Evolutionary conservation across 2,888 invertebrate species (phyloP).

Genomic region (Idaea dimidiata): DNA sequence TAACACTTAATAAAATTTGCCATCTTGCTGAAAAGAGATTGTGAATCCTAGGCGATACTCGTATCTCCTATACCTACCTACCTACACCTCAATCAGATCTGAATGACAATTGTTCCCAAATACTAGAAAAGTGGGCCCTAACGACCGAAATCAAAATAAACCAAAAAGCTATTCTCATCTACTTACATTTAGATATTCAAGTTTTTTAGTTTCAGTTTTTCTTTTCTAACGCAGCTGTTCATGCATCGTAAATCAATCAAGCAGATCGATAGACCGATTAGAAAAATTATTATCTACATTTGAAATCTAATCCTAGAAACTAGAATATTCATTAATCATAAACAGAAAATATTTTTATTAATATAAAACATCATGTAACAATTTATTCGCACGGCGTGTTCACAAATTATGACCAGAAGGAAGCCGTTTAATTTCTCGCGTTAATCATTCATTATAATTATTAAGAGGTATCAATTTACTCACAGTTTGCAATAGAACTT

Average conservation of each 20-base stretch:
- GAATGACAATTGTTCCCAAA: too few relatives aligned
- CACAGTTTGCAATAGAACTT: background rate
- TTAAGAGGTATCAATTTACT: background rate
- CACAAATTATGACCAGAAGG: background rate
- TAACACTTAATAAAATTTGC: too few relatives aligned
- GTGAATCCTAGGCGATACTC: too few relatives aligned
- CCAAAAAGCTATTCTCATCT: background rate
- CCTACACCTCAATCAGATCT: too few relatives aligned
- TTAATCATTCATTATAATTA: background rate
- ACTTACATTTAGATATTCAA: background rate
- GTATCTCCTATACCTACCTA: too few relatives aligned
- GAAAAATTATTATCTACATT: background rate
- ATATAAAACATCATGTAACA: slow-evolving; percentile 1
- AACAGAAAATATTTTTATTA: background rate
- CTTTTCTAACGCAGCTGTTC: background rate
- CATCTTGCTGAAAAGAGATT: too few relatives aligned
- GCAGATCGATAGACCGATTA: background rate
- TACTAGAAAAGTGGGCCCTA: too few relatives aligned
- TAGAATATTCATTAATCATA: slow-evolving; percentile 1
- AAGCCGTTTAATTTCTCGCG: background rate
- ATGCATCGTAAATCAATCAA: background rate
- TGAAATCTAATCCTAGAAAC: background rate
- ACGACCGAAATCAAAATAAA: background rate
- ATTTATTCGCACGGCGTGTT: background rate
- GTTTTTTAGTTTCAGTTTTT: background rate